Percentiles rank a stretch among this genome's conserved stretches.
Evolutionary conservation across 1,140 invertebrate genomes (phyloP).

Genomic region (Whitmania pigra): DNA sequence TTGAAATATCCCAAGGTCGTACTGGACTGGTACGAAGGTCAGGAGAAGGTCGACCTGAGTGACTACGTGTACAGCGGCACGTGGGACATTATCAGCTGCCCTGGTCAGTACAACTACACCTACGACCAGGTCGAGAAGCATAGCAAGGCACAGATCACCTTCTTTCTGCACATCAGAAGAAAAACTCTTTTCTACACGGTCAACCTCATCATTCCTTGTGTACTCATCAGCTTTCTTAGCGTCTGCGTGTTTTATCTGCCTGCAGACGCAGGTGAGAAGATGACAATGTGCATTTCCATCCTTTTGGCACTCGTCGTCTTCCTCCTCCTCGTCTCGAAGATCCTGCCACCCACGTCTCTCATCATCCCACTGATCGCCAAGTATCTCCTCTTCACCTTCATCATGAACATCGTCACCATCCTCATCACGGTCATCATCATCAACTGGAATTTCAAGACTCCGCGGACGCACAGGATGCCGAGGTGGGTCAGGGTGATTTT

Average conservation of each 20-base stretch:
- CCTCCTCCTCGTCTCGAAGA: constrained; percentile 92
- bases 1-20: constrained; percentile 66
- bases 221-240: constrained; percentile 94
- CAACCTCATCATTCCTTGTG: constrained; percentile 94
- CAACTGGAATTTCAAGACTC: constrained; percentile 96
- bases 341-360: constrained; percentile 77
- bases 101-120: constrained; percentile 38
- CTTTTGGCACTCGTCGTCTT: constrained; percentile 98
- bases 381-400: constrained; percentile 96
- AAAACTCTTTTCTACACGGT: constrained; percentile 99
- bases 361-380: constrained; percentile 65
- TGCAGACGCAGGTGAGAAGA: constrained; percentile 55
- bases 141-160: constrained; percentile 26
- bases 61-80: constrained; percentile 97
- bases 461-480: constrained; percentile 50
- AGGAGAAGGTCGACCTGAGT: constrained; percentile 75
- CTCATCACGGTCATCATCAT: constrained; percentile 96
- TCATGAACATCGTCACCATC: constrained; percentile 99
- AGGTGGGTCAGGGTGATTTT: constrained; percentile 39
- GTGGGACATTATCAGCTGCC: constrained; percentile 97
- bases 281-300: constrained; percentile 94
- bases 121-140: constrained; percentile 18
- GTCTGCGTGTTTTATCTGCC: constrained; percentile 96
- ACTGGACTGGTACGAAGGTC: constrained; percentile 79
- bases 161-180: constrained; percentile 71